Conservation (phyloP, 2,113 vertebrate genomes). For the Gracilinanus agilis region DNA sequence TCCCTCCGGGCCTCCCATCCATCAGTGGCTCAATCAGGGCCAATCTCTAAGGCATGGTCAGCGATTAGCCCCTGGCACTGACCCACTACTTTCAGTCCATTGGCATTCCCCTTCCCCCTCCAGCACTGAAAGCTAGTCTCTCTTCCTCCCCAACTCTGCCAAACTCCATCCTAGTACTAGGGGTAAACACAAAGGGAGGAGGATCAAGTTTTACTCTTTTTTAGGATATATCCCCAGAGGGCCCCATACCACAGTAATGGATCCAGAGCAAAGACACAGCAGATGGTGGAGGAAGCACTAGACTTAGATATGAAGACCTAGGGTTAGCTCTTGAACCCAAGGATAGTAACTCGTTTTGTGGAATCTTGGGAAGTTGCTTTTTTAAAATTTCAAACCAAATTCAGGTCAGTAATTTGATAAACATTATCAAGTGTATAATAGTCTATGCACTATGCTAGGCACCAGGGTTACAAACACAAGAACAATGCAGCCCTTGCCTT, state of each 20-base stretch:
- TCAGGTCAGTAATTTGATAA: neutral
- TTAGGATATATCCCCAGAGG: rapidly evolving
- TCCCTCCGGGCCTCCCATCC: constrained; percentile 10
- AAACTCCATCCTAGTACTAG: neutral
- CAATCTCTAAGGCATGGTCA: constrained; percentile 38
- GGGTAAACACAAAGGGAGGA: neutral
- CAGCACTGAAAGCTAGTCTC: neutral
- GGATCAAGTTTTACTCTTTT: neutral
- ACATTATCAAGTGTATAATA: neutral
- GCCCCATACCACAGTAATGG: neutral
- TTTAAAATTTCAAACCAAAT: neutral
- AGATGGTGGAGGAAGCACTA: too few species aligned
- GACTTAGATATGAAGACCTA: neutral
- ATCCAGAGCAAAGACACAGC: neutral
- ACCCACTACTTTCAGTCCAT: neutral
- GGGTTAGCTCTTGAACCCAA: neutral
- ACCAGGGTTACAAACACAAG: neutral
- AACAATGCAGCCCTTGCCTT: neutral
- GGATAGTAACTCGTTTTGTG: neutral
- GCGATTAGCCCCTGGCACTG: constrained; percentile 16
- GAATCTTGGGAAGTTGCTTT: neutral
- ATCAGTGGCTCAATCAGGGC: rapidly evolving
- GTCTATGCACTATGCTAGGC: neutral
- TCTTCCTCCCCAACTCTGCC: neutral
- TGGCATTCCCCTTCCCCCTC: neutral